Evolutionary conservation across 2,888 invertebrate species (phyloP).

Genomic region (Oxystoma pomonae): DNA sequence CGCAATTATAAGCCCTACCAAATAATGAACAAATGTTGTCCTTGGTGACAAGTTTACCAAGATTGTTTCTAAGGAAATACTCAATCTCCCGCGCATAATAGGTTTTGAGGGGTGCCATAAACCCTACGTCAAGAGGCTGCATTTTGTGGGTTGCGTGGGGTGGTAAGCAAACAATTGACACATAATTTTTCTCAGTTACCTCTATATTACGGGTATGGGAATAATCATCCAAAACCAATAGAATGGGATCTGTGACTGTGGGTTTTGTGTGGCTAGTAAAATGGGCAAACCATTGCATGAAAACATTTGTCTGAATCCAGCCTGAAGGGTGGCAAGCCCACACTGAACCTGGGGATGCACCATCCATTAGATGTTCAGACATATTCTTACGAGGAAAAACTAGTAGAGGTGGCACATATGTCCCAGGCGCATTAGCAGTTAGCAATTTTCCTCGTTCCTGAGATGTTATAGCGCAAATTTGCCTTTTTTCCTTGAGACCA

Average conservation of each 20-base stretch:
- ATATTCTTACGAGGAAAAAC: slow-evolving; percentile 40
- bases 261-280: slow-evolving; percentile 23
- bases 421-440: slow-evolving; percentile 36
- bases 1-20: too few relatives aligned
- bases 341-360: slow-evolving; percentile 34
- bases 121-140: slow-evolving; percentile 18
- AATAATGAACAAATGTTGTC: too few relatives aligned
- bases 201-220: slow-evolving; percentile 17
- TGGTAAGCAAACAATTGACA: slow-evolving; percentile 36
- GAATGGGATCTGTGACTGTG: slow-evolving; percentile 20
- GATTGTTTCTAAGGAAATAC: too few relatives aligned
- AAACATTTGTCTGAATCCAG: slow-evolving; percentile 26
- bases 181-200: too few relatives aligned
- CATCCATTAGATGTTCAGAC: slow-evolving; percentile 33
- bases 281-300: slow-evolving; percentile 23
- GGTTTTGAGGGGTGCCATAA: slow-evolving; percentile 20
- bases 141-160: slow-evolving; percentile 27
- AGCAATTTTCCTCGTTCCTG: slow-evolving; percentile 37
- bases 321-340: slow-evolving; percentile 23
- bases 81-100: too few relatives aligned
- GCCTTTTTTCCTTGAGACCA: slow-evolving; percentile 34
- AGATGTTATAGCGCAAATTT: slow-evolving; percentile 36
- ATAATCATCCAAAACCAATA: slow-evolving; percentile 23
- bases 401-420: slow-evolving; percentile 38
- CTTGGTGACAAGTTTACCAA: too few relatives aligned